A percentile compares a stretch with the other conserved stretches of the same genome.
Evolutionary conservation across 1,140 invertebrate genomes (phyloP).

Genomic region (Microplitis demolitor): DNA sequence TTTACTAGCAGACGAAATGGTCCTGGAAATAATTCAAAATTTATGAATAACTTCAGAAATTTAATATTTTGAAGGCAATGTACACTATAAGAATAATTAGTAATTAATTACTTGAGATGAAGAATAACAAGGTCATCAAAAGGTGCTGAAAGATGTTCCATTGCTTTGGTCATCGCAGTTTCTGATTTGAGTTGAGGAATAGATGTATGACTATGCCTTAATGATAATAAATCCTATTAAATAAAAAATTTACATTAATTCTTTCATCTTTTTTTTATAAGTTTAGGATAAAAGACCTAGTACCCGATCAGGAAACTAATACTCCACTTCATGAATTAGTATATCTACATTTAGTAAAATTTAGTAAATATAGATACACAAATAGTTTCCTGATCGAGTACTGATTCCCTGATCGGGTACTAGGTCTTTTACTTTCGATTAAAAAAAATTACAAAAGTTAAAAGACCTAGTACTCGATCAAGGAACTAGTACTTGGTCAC

Average conservation of each 20-base stretch:
- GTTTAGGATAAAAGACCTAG: no score
- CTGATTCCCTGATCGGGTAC: no score
- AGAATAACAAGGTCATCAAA: conserved; percentile 80
- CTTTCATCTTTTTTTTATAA: no score
- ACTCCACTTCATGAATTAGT: no score
- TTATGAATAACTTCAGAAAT: background rate
- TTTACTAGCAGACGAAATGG: conserved; percentile 67
- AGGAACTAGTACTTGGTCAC: no score
- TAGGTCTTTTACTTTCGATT: no score
- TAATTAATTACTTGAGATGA: conserved; percentile 71
- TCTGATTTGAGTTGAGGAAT: conserved; percentile 73
- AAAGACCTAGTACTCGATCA: no score
- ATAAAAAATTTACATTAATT: background rate
- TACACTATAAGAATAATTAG: background rate
- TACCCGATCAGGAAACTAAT: no score
- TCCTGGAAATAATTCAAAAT: conserved; percentile 53
- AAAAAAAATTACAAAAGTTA: no score
- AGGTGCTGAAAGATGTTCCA: conserved; percentile 73
- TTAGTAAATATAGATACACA: no score
- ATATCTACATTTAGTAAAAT: no score
- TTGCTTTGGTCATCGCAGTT: conserved; percentile 72
- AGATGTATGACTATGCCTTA: conserved; percentile 75
- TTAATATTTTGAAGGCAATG: conserved; percentile 6
- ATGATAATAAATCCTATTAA: conserved; percentile 70
- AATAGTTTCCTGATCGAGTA: no score